These are phyloP conservation scores for Apocrypta bakeri DNA, from an alignment of 1,140 invertebrate species.

Conservation along the genomic window DNA sequence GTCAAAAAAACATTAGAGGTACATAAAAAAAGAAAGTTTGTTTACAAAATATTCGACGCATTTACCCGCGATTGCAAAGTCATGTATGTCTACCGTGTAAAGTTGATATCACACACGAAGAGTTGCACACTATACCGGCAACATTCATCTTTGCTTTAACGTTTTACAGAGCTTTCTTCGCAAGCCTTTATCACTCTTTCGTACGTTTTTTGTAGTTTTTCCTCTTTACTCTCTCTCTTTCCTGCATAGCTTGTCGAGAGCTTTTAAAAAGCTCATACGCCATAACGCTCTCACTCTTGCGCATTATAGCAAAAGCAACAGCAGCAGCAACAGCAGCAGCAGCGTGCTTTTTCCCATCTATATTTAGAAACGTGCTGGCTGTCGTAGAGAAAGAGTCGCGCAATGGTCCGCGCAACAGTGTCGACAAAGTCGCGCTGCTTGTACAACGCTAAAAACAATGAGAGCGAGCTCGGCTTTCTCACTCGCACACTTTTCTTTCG, in stretches of 20 bases:
- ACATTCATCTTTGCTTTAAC: background rate
- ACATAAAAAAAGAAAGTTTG: background rate
- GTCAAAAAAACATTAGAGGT: no score
- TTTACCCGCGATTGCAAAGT: no score
- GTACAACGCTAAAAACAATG: slow-evolving; percentile 62
- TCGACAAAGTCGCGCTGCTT: slow-evolving; percentile 44
- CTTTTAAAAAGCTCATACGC: slow-evolving; percentile 47
- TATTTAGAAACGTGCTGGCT: slow-evolving; percentile 38
- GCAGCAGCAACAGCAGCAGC: background rate
- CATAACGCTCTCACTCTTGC: background rate
- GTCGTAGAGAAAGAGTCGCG: background rate
- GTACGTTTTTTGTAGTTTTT: slow-evolving; percentile 35
- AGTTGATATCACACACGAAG: background rate
- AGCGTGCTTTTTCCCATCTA: slow-evolving; percentile 38
- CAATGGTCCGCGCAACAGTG: slow-evolving; percentile 31
- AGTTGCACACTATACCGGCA: background rate
- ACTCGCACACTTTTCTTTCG: slow-evolving; percentile 56
- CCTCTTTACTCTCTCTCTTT: background rate
- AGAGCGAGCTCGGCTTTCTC: slow-evolving; percentile 51
- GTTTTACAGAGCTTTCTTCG: background rate
- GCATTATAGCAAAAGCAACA: background rate
- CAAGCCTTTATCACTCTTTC: slow-evolving; percentile 26
- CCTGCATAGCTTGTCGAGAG: slow-evolving; percentile 5
- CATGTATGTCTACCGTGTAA: background rate
- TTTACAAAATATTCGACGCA: no score